Percentiles rank a stretch among this genome's conserved stretches.
Evolutionary conservation across 1,140 invertebrate species (phyloP).

Genomic region (Aphelinus certus): DNA sequence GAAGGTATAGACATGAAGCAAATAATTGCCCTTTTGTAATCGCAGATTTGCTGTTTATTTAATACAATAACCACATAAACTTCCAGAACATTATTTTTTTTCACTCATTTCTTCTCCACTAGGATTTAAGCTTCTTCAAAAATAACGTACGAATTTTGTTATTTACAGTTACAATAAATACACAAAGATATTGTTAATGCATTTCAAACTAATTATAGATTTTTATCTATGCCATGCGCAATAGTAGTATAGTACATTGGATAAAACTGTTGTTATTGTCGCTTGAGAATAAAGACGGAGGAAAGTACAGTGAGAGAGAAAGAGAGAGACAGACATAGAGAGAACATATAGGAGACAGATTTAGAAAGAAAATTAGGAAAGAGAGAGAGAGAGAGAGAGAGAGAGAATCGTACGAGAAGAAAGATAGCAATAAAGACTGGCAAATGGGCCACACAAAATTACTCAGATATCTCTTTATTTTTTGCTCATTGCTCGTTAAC

Average conservation of each 20-base stretch:
- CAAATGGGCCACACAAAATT: background rate
- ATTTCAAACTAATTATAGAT: conserved; percentile 38
- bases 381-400: too few species aligned
- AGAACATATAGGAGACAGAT: background rate
- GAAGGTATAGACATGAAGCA: background rate
- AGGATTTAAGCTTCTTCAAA: conserved; percentile 37
- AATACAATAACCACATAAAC: conserved; percentile 18
- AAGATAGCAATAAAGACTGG: background rate
- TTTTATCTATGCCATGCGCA: conserved; percentile 43
- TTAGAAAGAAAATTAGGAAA: background rate
- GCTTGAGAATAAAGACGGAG: too few species aligned
- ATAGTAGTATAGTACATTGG: conserved; percentile 41
- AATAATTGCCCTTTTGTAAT: conserved; percentile 1
- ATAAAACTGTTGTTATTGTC: too few species aligned
- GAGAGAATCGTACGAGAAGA: background rate
- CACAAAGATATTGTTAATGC: background rate
- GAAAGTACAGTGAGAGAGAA: background rate
- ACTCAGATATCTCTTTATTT: conserved; percentile 35
- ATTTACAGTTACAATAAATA: conserved; percentile 39
- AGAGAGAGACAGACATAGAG: background rate
- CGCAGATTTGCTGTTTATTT: conserved; percentile 40
- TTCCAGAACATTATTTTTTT: background rate
- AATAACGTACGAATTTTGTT: conserved; percentile 33
- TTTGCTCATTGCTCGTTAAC: conserved; percentile 32
- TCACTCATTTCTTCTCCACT: background rate